A percentile compares a stretch with the other conserved stretches of the same genome.
Conservation (phyloP, 2,888 invertebrate species). For the Ormyrus labotus region DNA sequence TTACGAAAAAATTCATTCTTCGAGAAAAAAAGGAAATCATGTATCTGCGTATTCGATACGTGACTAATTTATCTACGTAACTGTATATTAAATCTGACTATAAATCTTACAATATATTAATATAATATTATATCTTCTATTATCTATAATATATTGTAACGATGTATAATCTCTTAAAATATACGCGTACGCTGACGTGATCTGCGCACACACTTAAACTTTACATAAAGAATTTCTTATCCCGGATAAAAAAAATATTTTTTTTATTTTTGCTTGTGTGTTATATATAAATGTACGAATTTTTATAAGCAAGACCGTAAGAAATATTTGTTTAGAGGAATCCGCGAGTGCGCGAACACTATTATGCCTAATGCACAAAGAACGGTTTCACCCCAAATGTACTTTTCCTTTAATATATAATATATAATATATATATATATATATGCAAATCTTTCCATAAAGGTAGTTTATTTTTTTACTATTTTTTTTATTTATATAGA, state of each 20-base stretch:
- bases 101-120: conserved; percentile 32
- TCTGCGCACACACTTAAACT: conserved; percentile 6
- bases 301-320: conserved; percentile 45
- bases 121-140: conserved; percentile 28
- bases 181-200: conserved; percentile 32
- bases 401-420: conserved; percentile 41
- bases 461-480: conserved; percentile 42
- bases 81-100: conserved; percentile 19
- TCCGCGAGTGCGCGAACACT: conserved; percentile 45
- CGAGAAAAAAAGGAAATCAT: conserved; percentile 24
- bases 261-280: conserved; percentile 30
- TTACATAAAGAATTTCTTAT: conserved; percentile 27
- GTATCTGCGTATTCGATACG: conserved; percentile 21
- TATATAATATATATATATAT: conserved; percentile 28
- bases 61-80: conserved; percentile 36
- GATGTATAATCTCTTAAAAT: conserved; percentile 37
- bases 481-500: conserved; percentile 43
- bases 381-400: conserved; percentile 38
- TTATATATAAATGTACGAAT: conserved; percentile 54
- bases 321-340: conserved; percentile 40
- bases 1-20: conserved; percentile 34
- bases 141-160: conserved; percentile 26
- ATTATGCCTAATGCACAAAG: conserved; percentile 47
- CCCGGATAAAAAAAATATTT: conserved; percentile 32
- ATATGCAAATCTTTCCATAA: conserved; percentile 51